Evolutionary conservation across 1,140 invertebrate genomes (phyloP).

Genomic region (Sycobia sp.): DNA sequence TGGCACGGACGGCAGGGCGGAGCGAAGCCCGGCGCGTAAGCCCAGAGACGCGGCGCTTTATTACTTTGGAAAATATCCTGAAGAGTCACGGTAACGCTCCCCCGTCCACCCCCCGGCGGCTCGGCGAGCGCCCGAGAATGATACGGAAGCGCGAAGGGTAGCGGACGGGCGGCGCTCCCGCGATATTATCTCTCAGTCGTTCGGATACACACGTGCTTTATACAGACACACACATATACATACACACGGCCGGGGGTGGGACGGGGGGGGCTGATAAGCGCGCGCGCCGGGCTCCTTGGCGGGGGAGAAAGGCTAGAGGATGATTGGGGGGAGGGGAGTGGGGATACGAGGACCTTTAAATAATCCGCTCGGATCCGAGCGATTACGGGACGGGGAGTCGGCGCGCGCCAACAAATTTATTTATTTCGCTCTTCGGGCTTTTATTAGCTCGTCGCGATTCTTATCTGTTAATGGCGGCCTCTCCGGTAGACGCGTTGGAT

Average conservation of each 20-base stretch:
- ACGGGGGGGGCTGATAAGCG: constrained; percentile 18
- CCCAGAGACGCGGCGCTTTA: constrained; percentile 11
- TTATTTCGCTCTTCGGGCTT: constrained; percentile 3
- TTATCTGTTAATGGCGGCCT: constrained; percentile 15
- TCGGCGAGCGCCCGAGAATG: constrained; percentile 7
- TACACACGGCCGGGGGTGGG: not conserved
- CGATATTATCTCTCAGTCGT: constrained; percentile 31
- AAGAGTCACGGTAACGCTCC: constrained; percentile 34
- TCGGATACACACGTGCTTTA: not conserved
- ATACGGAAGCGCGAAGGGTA: constrained; percentile 26
- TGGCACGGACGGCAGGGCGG: too few species aligned
- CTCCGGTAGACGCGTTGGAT: constrained; percentile 3
- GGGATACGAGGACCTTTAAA: constrained; percentile 19
- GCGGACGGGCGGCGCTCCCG: constrained; percentile 31
- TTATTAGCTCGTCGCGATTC: constrained; percentile 14
- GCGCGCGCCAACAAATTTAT: constrained; percentile 24
- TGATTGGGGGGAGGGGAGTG: not conserved
- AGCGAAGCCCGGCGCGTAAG: constrained; percentile 23
- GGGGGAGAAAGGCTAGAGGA: too few species aligned
- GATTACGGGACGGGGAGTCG: constrained; percentile 24
- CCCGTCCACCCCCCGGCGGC: too few species aligned
- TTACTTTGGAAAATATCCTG: constrained; percentile 25
- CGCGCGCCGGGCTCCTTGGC: not conserved
- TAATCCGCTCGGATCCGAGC: constrained; percentile 30
- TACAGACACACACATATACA: constrained; percentile 2